Percentiles rank a stretch among this genome's conserved stretches.
These are phyloP conservation scores for Cotesia chilonis DNA, from an alignment of 1,140 invertebrate genomes.

Conservation along the genomic window DNA sequence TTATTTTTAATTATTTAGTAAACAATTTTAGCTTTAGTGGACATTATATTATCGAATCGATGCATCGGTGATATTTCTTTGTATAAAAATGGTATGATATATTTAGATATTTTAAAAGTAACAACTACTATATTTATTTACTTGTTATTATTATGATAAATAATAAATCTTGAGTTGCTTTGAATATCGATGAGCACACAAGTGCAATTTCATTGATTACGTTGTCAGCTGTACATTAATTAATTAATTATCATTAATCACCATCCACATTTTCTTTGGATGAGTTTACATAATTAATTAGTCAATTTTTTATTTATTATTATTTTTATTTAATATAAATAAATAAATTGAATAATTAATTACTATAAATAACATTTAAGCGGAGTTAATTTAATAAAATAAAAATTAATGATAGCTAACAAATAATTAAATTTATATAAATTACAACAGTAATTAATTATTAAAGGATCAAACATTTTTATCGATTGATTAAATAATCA, in stretches of 20 bases:
- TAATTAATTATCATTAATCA: background rate
- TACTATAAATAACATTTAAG: conserved; percentile 6
- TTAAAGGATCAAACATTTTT: too few relatives aligned
- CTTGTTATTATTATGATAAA: too few relatives aligned
- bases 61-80: too few relatives aligned
- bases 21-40: too few relatives aligned
- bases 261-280: conserved; percentile 3
- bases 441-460: background rate
- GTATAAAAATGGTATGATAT: too few relatives aligned
- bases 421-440: background rate
- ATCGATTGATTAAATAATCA: background rate
- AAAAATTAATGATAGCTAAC: background rate
- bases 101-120: too few relatives aligned
- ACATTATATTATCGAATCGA: too few relatives aligned
- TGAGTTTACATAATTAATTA: conserved; percentile 12
- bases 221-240: conserved; percentile 21
- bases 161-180: background rate
- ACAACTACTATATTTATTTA: too few relatives aligned
- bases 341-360: too few relatives aligned
- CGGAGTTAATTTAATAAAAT: conserved; percentile 1
- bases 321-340: background rate
- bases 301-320: background rate
- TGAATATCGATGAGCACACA: conserved; percentile 20
- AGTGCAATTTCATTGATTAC: conserved; percentile 27
- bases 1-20: background rate